A percentile compares a stretch with the other conserved stretches of the same genome.
These are phyloP conservation scores for Cuculus canorus DNA, from an alignment of 2,797 vertebrate genomes.

Conservation along the genomic window DNA sequence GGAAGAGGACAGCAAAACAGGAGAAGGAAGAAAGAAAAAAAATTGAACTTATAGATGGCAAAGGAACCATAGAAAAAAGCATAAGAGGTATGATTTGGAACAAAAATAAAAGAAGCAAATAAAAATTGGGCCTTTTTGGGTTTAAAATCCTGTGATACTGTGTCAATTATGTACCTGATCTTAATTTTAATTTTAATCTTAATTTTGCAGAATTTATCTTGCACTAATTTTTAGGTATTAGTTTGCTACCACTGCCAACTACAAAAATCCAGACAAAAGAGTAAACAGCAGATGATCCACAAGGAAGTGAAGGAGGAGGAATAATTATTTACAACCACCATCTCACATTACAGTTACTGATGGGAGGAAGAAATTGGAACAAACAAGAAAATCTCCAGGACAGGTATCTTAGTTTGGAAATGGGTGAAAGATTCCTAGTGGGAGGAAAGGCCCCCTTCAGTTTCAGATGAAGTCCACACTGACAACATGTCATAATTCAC, in stretches of 20 bases:
- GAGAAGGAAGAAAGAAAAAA: not conserved
- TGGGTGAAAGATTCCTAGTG: not conserved
- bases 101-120: not conserved
- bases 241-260: not conserved
- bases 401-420: not conserved
- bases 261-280: not conserved
- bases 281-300: not conserved
- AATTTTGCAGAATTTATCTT: not conserved
- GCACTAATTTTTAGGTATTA: not conserved
- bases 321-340: not conserved
- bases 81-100: not conserved
- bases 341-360: not conserved
- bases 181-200: not conserved
- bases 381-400: not conserved
- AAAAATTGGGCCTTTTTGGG: not conserved
- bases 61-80: not conserved
- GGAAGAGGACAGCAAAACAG: not conserved
- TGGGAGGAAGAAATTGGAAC: not conserved
- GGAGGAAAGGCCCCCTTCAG: not conserved
- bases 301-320: not conserved
- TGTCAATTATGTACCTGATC: not conserved
- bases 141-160: not conserved
- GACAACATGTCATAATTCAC: not conserved
- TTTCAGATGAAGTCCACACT: not conserved
- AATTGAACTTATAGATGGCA: fast-evolving